Conservation (phyloP, 2,113 vertebrate species). For the Dunckerocampus dactyliophorus region DNA sequence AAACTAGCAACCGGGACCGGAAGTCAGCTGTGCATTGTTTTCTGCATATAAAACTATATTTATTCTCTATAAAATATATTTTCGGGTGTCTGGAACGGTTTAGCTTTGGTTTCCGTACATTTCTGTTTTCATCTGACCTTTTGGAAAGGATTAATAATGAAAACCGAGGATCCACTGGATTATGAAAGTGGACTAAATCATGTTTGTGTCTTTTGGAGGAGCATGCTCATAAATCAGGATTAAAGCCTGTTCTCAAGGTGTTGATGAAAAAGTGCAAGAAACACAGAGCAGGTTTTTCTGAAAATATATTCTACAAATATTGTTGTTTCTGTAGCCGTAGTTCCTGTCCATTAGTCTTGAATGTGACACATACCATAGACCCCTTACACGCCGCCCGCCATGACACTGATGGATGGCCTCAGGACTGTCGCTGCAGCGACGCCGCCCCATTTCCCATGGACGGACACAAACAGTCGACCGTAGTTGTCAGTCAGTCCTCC, state of each 20-base stretch:
- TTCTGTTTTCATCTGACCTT: no score
- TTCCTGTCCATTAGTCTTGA: conserved; percentile 81
- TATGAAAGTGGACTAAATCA: conserved; percentile 16
- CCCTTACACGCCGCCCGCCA: conserved; percentile 22
- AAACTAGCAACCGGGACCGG: no score
- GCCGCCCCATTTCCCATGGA: conserved; percentile 75
- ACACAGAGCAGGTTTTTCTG: conserved; percentile 44
- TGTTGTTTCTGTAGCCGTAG: conserved; percentile 77
- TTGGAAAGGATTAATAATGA: no score
- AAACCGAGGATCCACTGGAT: no score
- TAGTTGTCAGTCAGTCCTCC: conserved; percentile 64
- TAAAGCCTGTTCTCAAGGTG: conserved; percentile 26
- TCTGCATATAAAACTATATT: no score
- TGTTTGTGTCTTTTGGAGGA: conserved; percentile 55
- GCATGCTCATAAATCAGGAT: conserved; percentile 68
- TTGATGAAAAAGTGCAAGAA: conserved; percentile 52
- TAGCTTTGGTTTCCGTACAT: no score
- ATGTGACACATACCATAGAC: conserved; percentile 69
- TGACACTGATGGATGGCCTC: conserved; percentile 79
- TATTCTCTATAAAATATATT: no score
- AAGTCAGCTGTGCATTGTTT: no score
- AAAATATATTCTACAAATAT: conserved; percentile 76
- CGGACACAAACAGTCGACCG: conserved; percentile 71
- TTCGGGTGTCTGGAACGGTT: no score
- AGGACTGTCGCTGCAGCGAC: conserved; percentile 62